phyloP scores from a whole-genome alignment of 2,888 invertebrate genomes.

The Melipona beecheii region DNA sequence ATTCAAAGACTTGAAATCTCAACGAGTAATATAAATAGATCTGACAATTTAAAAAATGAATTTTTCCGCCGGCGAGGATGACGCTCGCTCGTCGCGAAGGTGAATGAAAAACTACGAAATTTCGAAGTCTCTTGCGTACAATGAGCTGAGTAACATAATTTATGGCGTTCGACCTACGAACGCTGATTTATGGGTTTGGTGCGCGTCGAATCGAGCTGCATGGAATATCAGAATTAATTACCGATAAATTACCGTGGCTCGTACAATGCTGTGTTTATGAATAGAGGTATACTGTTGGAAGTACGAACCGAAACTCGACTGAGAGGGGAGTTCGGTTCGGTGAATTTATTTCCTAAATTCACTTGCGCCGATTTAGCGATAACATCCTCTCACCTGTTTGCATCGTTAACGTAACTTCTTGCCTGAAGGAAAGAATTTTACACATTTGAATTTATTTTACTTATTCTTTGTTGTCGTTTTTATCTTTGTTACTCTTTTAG shows the following conservation, averaged over 20 bases:
- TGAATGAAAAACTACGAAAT: too few relatives aligned
- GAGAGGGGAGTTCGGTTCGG: neutral
- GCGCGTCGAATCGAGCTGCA: neutral
- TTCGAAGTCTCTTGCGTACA: neutral
- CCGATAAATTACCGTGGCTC: conserved; percentile 25
- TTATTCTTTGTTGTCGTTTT: neutral
- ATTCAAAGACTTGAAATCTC: too few relatives aligned
- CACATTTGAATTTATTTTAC: too few relatives aligned
- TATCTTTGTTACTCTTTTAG: too few relatives aligned
- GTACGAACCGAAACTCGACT: neutral
- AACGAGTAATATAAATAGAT: too few relatives aligned
- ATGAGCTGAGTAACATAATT: neutral
- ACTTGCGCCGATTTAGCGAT: neutral
- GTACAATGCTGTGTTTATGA: conserved; percentile 30
- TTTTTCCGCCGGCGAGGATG: too few relatives aligned
- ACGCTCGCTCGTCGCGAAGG: too few relatives aligned
- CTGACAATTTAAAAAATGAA: too few relatives aligned
- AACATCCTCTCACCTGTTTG: neutral
- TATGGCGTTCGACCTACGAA: neutral
- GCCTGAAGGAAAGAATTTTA: neutral
- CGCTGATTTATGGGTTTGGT: neutral
- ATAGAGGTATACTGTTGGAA: conserved; percentile 5
- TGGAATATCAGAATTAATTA: conserved; percentile 32
- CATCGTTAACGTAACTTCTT: neutral
- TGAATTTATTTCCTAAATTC: conserved; percentile 1